Evolutionary conservation across 2,888 invertebrate genomes (phyloP).

Genomic region (Leptodirus hochenwartii): DNA sequence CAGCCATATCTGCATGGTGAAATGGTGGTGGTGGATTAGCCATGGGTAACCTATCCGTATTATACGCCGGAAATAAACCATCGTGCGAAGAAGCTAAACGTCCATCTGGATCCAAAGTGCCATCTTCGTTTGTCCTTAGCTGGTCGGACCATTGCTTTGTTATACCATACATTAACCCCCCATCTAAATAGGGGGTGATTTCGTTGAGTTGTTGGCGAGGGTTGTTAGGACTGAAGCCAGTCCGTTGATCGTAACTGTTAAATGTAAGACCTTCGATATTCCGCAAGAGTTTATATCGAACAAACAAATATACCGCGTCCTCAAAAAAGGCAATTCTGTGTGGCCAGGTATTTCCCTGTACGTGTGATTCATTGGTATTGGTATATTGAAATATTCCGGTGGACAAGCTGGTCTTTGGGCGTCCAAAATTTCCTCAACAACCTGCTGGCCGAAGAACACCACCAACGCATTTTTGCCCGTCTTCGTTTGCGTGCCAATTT

Average conservation of each 20-base stretch:
- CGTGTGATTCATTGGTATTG: slow-evolving; percentile 28
- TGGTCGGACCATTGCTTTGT: slow-evolving; percentile 38
- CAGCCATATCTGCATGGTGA: slow-evolving; percentile 24
- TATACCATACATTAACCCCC: slow-evolving; percentile 39
- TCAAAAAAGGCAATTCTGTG: slow-evolving; percentile 31
- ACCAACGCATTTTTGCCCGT: slow-evolving; percentile 35
- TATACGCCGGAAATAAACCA: slow-evolving; percentile 32
- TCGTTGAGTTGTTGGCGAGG: slow-evolving; percentile 41
- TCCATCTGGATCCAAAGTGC: slow-evolving; percentile 28
- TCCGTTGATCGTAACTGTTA: slow-evolving; percentile 32
- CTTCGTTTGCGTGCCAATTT: slow-evolving; percentile 24
- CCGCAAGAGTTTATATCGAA: too few relatives aligned
- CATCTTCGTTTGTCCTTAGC: slow-evolving; percentile 29
- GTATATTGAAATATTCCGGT: slow-evolving; percentile 38
- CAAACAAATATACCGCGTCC: slow-evolving; percentile 35
- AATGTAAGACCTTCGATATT: too few relatives aligned
- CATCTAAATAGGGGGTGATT: slow-evolving; percentile 41
- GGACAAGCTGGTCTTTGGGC: slow-evolving; percentile 40
- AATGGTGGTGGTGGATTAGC: slow-evolving; percentile 38
- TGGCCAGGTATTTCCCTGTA: slow-evolving; percentile 20
- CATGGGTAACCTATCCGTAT: slow-evolving; percentile 32
- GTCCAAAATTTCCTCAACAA: slow-evolving; percentile 42
- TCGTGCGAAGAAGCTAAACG: slow-evolving; percentile 26
- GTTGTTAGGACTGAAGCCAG: slow-evolving; percentile 37
- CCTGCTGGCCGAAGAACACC: slow-evolving; percentile 42